Percentiles rank a stretch among this genome's conserved stretches.
Evolutionary conservation across 1,140 invertebrate species (phyloP).

Genomic region (Drosophila varians): DNA sequence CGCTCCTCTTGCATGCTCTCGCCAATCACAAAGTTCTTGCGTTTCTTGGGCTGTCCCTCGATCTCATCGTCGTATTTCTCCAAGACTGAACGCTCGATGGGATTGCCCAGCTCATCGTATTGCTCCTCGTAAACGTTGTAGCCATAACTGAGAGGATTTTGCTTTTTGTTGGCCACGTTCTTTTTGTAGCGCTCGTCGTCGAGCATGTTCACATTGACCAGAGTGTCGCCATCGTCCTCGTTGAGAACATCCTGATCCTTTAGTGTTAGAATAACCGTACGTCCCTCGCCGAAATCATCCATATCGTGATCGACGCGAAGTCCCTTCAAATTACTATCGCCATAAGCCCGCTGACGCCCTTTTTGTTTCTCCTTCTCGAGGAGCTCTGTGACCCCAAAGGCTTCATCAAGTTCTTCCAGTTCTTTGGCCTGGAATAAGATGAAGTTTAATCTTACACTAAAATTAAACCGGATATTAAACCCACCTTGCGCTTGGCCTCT

Average conservation of each 20-base stretch:
- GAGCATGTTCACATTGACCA: slow-evolving; percentile 98
- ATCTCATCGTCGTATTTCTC: slow-evolving; percentile 99
- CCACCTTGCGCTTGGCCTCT: slow-evolving; percentile 93
- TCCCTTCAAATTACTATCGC: slow-evolving; percentile 90
- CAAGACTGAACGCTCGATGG: slow-evolving; percentile 89
- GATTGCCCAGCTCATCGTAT: slow-evolving; percentile 91
- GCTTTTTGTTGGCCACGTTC: slow-evolving; percentile 94
- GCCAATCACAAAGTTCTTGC: slow-evolving; percentile 92
- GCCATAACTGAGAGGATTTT: slow-evolving; percentile 91
- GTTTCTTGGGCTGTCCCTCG: slow-evolving; percentile 88
- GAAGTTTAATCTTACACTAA: not conserved
- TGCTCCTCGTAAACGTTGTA: slow-evolving; percentile 96
- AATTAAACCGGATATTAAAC: slow-evolving; percentile 3
- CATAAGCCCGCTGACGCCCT: slow-evolving; percentile 87
- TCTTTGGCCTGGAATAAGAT: slow-evolving; percentile 89
- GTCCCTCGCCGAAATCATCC: slow-evolving; percentile 92
- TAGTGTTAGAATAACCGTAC: slow-evolving; percentile 94
- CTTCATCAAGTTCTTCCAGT: slow-evolving; percentile 97
- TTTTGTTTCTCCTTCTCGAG: slow-evolving; percentile 90
- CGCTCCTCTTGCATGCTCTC: slow-evolving; percentile 84
- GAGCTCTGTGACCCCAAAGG: slow-evolving; percentile 94
- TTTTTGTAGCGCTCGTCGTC: slow-evolving; percentile 96
- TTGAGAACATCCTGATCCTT: slow-evolving; percentile 96
- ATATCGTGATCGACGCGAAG: slow-evolving; percentile 94
- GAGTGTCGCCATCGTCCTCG: slow-evolving; percentile 94